A percentile compares a stretch with the other conserved stretches of the same genome.
These are phyloP conservation scores for Oligia fasciuncula DNA, from an alignment of 2,888 invertebrate genomes.

Conservation along the genomic window DNA sequence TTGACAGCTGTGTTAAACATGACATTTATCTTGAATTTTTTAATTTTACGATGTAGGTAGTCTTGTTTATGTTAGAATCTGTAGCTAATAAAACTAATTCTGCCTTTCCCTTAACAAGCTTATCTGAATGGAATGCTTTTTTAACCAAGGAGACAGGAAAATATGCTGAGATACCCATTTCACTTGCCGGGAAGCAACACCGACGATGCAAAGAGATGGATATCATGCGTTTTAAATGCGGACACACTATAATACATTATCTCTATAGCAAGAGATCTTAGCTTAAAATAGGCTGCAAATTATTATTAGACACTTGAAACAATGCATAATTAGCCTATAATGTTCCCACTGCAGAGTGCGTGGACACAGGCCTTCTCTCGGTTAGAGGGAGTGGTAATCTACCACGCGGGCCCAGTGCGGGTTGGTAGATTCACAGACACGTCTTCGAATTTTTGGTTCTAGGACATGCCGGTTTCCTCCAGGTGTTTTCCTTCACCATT, in stretches of 20 bases:
- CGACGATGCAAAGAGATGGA: slow-evolving; percentile 4
- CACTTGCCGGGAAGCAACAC: neutral
- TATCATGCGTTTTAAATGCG: slow-evolving; percentile 12
- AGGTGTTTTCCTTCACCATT: too few relatives aligned
- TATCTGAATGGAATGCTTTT: neutral
- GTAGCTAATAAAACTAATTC: neutral
- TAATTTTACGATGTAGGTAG: neutral
- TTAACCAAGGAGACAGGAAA: neutral
- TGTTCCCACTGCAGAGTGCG: too few relatives aligned
- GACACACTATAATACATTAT: too few relatives aligned
- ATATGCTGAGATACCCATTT: slow-evolving; percentile 4
- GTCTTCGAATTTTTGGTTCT: too few relatives aligned
- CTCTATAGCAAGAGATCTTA: neutral
- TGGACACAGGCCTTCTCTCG: too few relatives aligned
- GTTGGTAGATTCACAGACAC: too few relatives aligned
- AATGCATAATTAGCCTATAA: neutral
- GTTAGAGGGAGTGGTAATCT: too few relatives aligned
- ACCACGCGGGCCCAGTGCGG: too few relatives aligned
- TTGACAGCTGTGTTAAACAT: neutral
- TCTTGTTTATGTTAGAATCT: neutral
- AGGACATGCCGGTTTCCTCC: too few relatives aligned
- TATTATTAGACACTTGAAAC: neutral
- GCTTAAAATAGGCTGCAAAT: neutral
- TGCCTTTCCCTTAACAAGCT: neutral
- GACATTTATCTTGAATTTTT: too few relatives aligned